Evolutionary conservation across 2,113 vertebrate genomes (phyloP).

Genomic region (Galbula dea): DNA sequence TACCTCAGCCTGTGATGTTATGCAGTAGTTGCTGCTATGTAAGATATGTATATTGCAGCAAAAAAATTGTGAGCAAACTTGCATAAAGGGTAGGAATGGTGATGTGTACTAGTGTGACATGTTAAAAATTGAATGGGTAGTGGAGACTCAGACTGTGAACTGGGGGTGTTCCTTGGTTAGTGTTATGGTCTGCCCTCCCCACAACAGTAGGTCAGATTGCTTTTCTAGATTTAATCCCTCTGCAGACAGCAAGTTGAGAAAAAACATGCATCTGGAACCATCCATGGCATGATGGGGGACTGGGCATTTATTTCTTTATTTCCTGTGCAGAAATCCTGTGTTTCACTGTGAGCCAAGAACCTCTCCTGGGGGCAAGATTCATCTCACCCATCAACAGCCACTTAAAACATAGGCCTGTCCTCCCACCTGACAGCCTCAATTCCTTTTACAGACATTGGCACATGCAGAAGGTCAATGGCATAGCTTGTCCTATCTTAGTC

Average conservation of each 20-base stretch:
- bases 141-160: neutral
- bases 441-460: neutral
- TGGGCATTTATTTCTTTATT: too few relatives aligned
- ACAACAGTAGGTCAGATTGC: neutral
- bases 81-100: neutral
- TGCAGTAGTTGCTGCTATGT: neutral
- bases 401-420: neutral
- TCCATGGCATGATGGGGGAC: accelerated
- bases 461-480: neutral
- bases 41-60: neutral
- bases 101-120: neutral
- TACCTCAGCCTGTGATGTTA: neutral
- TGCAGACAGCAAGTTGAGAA: neutral
- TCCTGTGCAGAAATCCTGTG: neutral
- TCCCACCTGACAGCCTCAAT: neutral
- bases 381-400: neutral
- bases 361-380: neutral
- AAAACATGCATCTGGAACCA: neutral
- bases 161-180: neutral
- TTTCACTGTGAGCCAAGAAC: neutral
- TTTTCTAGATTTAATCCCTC: neutral
- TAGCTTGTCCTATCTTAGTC: neutral
- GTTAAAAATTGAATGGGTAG: neutral
- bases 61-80: neutral
- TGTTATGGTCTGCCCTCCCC: neutral